These are phyloP conservation scores for Lasius platythorax DNA, from an alignment of 2,888 invertebrate genomes.

Conservation along the genomic window DNA sequence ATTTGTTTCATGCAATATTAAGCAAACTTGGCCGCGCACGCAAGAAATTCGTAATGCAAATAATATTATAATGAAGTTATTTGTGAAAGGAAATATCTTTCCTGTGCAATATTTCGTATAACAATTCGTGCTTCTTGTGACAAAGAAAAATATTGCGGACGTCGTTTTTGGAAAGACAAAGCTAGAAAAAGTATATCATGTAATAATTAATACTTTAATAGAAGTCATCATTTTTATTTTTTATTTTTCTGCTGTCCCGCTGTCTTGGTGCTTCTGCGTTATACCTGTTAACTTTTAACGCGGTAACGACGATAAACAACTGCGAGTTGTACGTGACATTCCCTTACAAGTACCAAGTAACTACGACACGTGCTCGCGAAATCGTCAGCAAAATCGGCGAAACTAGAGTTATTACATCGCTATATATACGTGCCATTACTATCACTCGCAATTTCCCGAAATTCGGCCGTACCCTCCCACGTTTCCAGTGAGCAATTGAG, in stretches of 20 bases:
- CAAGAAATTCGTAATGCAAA: background rate
- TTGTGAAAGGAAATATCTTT: background rate
- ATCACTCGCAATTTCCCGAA: conserved; percentile 30
- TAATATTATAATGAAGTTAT: background rate
- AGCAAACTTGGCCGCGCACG: background rate
- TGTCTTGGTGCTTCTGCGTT: background rate
- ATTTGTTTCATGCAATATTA: background rate
- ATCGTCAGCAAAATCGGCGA: conserved; percentile 48
- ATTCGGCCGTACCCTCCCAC: conserved; percentile 47
- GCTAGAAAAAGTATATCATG: background rate
- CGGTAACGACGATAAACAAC: conserved; percentile 3
- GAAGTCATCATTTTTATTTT: background rate
- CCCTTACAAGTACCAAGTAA: background rate
- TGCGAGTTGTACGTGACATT: conserved; percentile 32
- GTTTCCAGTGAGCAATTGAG: conserved; percentile 21
- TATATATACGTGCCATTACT: conserved; percentile 33
- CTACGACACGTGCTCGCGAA: conserved; percentile 1
- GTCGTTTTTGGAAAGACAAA: background rate
- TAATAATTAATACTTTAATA: background rate
- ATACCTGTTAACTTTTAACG: conserved; percentile 20
- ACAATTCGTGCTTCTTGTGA: background rate
- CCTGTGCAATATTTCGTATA: background rate
- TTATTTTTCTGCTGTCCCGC: background rate
- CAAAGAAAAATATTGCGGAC: background rate
- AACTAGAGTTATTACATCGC: conserved; percentile 1